Conservation (phyloP, 2,113 vertebrate genomes). For the Gymnobelideus leadbeateri region DNA sequence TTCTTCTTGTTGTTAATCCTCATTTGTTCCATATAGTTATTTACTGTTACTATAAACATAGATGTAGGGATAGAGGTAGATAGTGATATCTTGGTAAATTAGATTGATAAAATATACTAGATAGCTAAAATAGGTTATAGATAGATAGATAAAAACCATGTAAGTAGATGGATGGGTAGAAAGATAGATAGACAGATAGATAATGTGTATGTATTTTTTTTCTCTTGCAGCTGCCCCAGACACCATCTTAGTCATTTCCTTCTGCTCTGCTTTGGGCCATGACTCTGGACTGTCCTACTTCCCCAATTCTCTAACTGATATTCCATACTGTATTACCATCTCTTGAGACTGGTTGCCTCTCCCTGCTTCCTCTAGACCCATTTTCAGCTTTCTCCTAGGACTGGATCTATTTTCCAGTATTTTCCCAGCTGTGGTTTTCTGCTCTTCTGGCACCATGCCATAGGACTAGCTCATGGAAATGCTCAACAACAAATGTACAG, state of each 20-base stretch:
- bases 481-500: not conserved
- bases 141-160: too few relatives aligned
- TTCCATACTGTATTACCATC: not conserved
- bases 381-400: slow-evolving; percentile 1
- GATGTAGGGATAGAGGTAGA: not conserved
- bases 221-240: slow-evolving; percentile 36
- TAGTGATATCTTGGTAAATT: too few relatives aligned
- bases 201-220: not conserved
- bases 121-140: too few relatives aligned
- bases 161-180: not conserved
- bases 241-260: slow-evolving; percentile 20
- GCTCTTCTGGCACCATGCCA: slow-evolving; percentile 59
- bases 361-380: not conserved
- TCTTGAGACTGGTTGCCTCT: not conserved
- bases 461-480: not conserved
- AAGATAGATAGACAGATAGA: not conserved
- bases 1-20: slow-evolving; percentile 39
- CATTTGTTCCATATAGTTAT: slow-evolving; percentile 51
- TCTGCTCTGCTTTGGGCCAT: not conserved
- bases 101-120: too few relatives aligned
- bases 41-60: slow-evolving; percentile 62
- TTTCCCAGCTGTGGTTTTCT: slow-evolving; percentile 37
- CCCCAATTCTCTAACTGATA: not conserved
- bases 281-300: not conserved
- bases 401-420: not conserved